Base-by-base conservation (phyloP, 2,113 vertebrate species). In the Apus apus region DNA sequence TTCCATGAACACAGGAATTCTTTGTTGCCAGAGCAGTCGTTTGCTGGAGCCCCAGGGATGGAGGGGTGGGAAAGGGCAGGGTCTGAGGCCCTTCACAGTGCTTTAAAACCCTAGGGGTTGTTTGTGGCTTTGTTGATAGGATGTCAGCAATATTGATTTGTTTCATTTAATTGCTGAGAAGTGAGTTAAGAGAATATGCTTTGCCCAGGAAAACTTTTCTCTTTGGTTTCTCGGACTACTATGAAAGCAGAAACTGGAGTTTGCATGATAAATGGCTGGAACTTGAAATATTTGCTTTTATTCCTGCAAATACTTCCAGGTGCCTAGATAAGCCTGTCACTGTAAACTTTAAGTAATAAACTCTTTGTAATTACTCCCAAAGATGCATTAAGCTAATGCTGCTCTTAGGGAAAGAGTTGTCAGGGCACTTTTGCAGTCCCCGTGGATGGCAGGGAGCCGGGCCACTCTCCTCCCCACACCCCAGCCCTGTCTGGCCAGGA, bases 1-100 rank as follows among this genome's bases (percentile, higher is more conserved):
- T 43, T 43, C 40, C 14, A 12, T 43, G 40, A 43, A 43, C 40
- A 43, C 40, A 43, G 65, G 40, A 92, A 45, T 43, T 6, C 6
- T 27, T 26, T 72, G 51, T 71, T 86, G 76, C 3, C 25, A 67
- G 68, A 87, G 67, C 45, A 46, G 60, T 56, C 65, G 25, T 50
- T 73, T 11, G 0, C 5, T 61, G 65, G 57, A 78, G 78, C 22
- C 1, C 0, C 18, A 3, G 2, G 38, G 36, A 5, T 1, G 2
- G 29, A 26, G 20, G 48, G 56, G 17, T 34, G 46, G 72, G 53
- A 22, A 48, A 4, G 36, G 15, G 65, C 45, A 13, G 5, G 8
- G n/a, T 38, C 51, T 60, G 73, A 2, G 58, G 62, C 60, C 15
- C 71, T 40, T 45, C 8, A 3, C 23, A 48, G 3, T 25, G 54